These are phyloP conservation scores for Bombylius discolor DNA, from an alignment of 2,888 invertebrate genomes.

Conservation along the genomic window DNA sequence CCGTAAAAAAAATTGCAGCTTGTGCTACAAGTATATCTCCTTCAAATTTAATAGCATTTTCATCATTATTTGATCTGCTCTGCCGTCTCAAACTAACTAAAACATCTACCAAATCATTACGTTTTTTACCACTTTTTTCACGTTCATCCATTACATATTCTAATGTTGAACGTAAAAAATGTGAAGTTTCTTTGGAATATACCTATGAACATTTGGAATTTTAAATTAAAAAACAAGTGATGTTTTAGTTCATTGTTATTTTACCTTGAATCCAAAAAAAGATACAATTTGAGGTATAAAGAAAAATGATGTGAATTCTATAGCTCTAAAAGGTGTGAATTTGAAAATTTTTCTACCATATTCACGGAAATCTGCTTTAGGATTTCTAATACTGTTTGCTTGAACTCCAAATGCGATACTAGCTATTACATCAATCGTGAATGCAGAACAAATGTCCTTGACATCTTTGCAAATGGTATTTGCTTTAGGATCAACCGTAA, in stretches of 20 bases:
- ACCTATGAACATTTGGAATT: neutral
- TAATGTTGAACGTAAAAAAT: constrained; percentile 33
- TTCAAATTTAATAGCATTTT: neutral
- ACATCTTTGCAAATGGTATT: constrained; percentile 2
- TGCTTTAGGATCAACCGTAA: neutral
- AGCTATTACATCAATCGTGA: constrained; percentile 31
- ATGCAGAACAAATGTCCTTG: constrained; percentile 22
- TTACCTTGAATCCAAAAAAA: constrained; percentile 22
- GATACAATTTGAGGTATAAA: constrained; percentile 28
- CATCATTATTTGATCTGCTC: neutral
- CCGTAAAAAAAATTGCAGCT: constrained; percentile 14
- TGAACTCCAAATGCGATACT: constrained; percentile 29
- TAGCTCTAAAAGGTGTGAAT: constrained; percentile 19
- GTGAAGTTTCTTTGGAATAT: constrained; percentile 22
- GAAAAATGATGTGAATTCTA: constrained; percentile 25
- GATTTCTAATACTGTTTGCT: constrained; percentile 27
- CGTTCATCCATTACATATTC: constrained; percentile 34
- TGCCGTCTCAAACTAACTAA: constrained; percentile 33
- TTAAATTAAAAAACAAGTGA: neutral
- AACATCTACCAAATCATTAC: constrained; percentile 41
- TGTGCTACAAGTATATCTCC: constrained; percentile 14
- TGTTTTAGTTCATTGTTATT: neutral
- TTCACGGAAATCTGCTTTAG: constrained; percentile 25
- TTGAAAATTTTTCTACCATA: constrained; percentile 22
- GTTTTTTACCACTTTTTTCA: constrained; percentile 26